phyloP scores from a whole-genome alignment of 2,797 vertebrate species.

The Neosalanx taihuensis region DNA sequence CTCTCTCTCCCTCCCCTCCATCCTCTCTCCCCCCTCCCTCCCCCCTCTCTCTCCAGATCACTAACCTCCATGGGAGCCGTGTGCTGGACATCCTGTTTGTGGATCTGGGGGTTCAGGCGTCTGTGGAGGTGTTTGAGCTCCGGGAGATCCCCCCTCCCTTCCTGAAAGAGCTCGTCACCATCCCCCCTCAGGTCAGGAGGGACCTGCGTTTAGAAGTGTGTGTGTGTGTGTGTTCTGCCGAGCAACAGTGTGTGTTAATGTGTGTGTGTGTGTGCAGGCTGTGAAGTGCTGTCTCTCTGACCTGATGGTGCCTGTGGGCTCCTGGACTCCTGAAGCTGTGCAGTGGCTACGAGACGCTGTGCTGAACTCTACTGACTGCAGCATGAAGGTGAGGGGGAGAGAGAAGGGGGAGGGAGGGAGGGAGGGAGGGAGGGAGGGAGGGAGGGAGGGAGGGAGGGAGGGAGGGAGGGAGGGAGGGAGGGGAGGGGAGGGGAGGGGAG shows the following conservation, averaged over 20 bases:
- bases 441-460: no score
- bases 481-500: no score
- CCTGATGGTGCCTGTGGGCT: slow-evolving; percentile 79
- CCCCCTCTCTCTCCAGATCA: slow-evolving; percentile 74
- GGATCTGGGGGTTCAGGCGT: slow-evolving; percentile 86
- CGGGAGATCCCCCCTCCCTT: slow-evolving; percentile 86
- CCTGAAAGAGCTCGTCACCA: slow-evolving; percentile 80
- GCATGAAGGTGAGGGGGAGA: slow-evolving; percentile 71
- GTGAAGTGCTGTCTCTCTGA: slow-evolving; percentile 90
- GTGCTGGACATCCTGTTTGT: slow-evolving; percentile 90
- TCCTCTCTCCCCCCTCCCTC: neutral
- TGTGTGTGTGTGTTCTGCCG: slow-evolving; percentile 1
- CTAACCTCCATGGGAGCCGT: slow-evolving; percentile 88
- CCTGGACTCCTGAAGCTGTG: slow-evolving; percentile 93
- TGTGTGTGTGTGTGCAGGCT: slow-evolving; percentile 67
- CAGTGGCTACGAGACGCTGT: slow-evolving; percentile 90
- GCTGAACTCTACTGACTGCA: slow-evolving; percentile 83
- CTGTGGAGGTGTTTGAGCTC: slow-evolving; percentile 90
- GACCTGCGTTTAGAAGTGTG: neutral
- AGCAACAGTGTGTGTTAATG: neutral
- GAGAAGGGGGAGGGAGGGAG: no score
- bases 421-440: no score
- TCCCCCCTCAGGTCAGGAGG: slow-evolving; percentile 88
- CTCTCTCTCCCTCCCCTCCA: neutral
- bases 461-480: no score